These are phyloP conservation scores for Erebia epiphron DNA, from an alignment of 2,888 invertebrate genomes.

Conservation along the genomic window DNA sequence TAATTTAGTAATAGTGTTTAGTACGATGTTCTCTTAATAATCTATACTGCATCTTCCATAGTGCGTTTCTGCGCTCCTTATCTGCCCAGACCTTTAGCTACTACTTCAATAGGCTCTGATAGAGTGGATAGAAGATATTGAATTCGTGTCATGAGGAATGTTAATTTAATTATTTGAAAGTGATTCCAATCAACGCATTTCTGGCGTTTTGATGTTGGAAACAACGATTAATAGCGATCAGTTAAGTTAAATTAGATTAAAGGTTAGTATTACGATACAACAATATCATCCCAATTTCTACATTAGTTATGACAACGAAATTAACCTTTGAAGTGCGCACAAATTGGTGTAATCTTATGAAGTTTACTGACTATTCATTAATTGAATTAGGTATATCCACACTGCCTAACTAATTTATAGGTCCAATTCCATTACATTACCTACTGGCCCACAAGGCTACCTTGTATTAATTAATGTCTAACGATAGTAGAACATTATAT, in stretches of 20 bases:
- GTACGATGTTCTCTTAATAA: no score
- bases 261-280: background rate
- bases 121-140: background rate
- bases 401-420: background rate
- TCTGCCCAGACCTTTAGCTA: background rate
- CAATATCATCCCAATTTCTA: slow-evolving; percentile 12
- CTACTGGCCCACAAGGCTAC: background rate
- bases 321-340: slow-evolving; percentile 4
- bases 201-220: background rate
- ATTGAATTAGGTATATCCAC: slow-evolving; percentile 7
- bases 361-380: slow-evolving; percentile 16
- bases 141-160: background rate
- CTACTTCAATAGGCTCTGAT: background rate
- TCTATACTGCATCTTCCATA: no score
- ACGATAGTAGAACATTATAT: background rate
- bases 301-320: slow-evolving; percentile 3
- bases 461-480: background rate
- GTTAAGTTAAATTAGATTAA: background rate
- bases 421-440: background rate
- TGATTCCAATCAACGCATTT: background rate
- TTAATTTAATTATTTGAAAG: background rate
- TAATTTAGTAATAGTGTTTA: no score
- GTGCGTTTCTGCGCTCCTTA: no score
- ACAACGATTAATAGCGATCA: background rate
- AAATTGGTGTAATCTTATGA: slow-evolving; percentile 16